phyloP scores from a whole-genome alignment of 2,888 invertebrate genomes.

The Cephonodes hylas region DNA sequence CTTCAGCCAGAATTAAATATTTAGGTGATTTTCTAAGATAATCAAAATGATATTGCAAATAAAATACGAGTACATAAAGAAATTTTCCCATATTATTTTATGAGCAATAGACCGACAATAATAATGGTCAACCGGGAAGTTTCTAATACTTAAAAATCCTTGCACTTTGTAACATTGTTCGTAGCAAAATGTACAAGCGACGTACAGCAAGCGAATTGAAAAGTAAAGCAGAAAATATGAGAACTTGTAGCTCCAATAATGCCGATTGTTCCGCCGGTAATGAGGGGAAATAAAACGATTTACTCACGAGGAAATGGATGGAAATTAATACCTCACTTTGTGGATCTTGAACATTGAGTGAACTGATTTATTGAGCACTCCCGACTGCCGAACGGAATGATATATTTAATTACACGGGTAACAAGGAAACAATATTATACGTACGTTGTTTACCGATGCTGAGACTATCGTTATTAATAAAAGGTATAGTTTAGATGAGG shows the following conservation, averaged over 20 bases:
- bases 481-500: too few relatives aligned
- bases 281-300: neutral
- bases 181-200: too few relatives aligned
- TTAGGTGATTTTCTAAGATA: too few relatives aligned
- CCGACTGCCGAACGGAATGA: too few relatives aligned
- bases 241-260: neutral
- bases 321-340: neutral
- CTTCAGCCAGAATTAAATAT: too few relatives aligned
- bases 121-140: too few relatives aligned
- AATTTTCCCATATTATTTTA: too few relatives aligned
- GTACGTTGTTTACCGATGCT: neutral
- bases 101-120: too few relatives aligned
- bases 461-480: neutral
- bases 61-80: too few relatives aligned
- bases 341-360: neutral
- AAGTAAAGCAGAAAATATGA: neutral
- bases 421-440: neutral
- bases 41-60: too few relatives aligned
- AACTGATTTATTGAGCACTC: neutral
- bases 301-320: neutral
- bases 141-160: too few relatives aligned
- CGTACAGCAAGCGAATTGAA: neutral
- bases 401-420: neutral
- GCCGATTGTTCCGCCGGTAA: neutral
- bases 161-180: too few relatives aligned